A percentile compares a stretch with the other conserved stretches of the same genome.
These are phyloP conservation scores for Phymorhynchus buccinoides DNA, from an alignment of 1,140 invertebrate genomes.

Conservation along the genomic window DNA sequence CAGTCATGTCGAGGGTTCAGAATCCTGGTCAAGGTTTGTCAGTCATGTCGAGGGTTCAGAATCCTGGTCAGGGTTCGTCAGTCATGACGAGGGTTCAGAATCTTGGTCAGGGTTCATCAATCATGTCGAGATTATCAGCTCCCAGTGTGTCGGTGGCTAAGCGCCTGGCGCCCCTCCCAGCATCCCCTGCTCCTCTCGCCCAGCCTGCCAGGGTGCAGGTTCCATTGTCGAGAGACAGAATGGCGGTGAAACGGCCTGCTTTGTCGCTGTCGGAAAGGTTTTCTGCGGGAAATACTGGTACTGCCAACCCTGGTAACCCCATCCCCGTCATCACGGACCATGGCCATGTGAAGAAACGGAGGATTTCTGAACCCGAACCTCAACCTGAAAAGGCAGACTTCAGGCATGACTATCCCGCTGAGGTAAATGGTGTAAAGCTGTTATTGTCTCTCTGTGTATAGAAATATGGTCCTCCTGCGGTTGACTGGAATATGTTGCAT, in stretches of 20 bases:
- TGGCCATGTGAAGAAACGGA: conserved; percentile 6
- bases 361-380: neutral
- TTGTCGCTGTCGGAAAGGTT: conserved; percentile 32
- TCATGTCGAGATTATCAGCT: conserved; percentile 10
- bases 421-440: conserved; percentile 15
- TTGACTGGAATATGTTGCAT: no score
- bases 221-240: neutral
- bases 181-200: neutral
- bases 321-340: conserved; percentile 40
- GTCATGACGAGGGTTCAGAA: neutral
- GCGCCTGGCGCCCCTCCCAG: conserved; percentile 29
- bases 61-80: no score
- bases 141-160: neutral
- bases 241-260: conserved; percentile 24
- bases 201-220: conserved; percentile 25
- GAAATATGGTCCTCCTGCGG: no score
- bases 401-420: neutral
- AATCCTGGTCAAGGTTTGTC: no score
- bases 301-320: conserved; percentile 21
- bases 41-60: no score
- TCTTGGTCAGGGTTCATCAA: neutral
- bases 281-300: no score
- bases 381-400: conserved; percentile 3
- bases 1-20: no score
- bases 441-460: no score